These are phyloP conservation scores for Crocallis elinguaria DNA, from an alignment of 2,888 invertebrate genomes.

Conservation along the genomic window DNA sequence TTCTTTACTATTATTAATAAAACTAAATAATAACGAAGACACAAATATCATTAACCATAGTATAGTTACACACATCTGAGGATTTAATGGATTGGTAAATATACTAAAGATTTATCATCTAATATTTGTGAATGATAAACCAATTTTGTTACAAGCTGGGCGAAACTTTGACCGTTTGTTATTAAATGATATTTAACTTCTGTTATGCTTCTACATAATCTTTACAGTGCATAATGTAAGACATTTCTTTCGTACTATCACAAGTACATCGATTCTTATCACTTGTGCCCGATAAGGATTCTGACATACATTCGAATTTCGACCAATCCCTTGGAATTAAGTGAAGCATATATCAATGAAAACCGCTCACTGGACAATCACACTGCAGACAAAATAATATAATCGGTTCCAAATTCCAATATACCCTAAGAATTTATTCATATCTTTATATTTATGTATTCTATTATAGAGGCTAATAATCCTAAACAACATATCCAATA, in stretches of 20 bases:
- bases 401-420: neutral
- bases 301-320: slow-evolving; percentile 39
- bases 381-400: neutral
- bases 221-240: slow-evolving; percentile 14
- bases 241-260: slow-evolving; percentile 9
- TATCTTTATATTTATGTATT: too few relatives aligned
- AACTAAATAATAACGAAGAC: neutral
- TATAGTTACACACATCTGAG: too few relatives aligned
- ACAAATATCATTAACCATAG: too few relatives aligned
- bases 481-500: too few relatives aligned
- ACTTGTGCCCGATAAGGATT: slow-evolving; percentile 26
- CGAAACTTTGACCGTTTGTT: too few relatives aligned
- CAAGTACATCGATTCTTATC: slow-evolving; percentile 31
- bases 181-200: too few relatives aligned
- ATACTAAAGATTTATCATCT: too few relatives aligned
- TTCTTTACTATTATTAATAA: slow-evolving; percentile 1
- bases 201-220: slow-evolving; percentile 9
- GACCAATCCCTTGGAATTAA: neutral
- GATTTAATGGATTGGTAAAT: too few relatives aligned
- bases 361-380: neutral
- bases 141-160: too few relatives aligned
- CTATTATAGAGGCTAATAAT: too few relatives aligned
- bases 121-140: too few relatives aligned
- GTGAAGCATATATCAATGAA: neutral
- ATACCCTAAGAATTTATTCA: too few relatives aligned